Evolutionary conservation across 2,888 invertebrate species (phyloP).

Genomic region (Andrena dorsata): DNA sequence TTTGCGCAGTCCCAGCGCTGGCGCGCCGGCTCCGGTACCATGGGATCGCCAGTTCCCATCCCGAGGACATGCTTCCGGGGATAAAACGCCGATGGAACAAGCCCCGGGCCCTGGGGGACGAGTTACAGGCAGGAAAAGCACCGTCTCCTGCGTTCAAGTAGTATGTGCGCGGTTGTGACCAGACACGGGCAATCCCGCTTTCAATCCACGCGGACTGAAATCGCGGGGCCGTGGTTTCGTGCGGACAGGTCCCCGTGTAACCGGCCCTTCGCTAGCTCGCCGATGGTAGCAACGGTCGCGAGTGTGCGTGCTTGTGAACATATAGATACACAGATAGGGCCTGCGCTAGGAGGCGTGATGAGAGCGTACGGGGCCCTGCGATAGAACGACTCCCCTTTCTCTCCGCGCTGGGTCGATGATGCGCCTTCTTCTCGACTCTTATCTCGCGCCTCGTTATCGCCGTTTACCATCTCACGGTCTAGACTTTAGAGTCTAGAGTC

Average conservation of each 20-base stretch:
- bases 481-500: constrained; percentile 1
- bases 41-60: no score
- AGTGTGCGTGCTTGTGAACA: constrained; percentile 32
- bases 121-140: constrained; percentile 16
- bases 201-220: constrained; percentile 41
- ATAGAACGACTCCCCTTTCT: constrained; percentile 32
- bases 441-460: constrained; percentile 76
- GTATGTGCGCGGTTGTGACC: neutral
- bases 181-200: constrained; percentile 10
- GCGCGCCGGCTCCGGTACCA: no score
- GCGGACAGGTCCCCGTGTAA: constrained; percentile 42
- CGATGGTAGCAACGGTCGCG: neutral
- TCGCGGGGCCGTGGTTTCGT: constrained; percentile 40
- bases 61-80: no score
- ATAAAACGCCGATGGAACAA: constrained; percentile 4
- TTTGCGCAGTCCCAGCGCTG: no score
- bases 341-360: constrained; percentile 47
- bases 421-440: constrained; percentile 65
- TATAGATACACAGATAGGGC: constrained; percentile 60
- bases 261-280: constrained; percentile 12
- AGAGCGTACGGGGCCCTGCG: constrained; percentile 22
- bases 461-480: constrained; percentile 70
- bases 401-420: constrained; percentile 62
- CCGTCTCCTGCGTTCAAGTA: neutral
- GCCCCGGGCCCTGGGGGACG: neutral